Percentiles rank a stretch among this genome's conserved stretches.
These are phyloP conservation scores for Sciurus niger DNA, from an alignment of 2,113 vertebrate genomes.

Conservation along the genomic window DNA sequence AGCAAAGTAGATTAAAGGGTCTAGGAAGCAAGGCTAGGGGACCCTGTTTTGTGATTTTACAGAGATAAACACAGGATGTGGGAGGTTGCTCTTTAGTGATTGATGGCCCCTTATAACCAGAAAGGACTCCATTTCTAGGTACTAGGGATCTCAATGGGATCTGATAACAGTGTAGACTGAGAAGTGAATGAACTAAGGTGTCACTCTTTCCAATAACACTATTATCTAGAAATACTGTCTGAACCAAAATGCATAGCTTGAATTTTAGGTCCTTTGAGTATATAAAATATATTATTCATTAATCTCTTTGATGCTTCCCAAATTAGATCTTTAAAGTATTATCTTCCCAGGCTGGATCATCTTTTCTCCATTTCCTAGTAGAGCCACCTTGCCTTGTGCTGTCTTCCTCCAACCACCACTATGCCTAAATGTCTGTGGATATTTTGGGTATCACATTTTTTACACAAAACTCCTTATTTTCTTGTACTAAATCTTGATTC, in stretches of 20 bases:
- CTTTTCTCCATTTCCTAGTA: not conserved
- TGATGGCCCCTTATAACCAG: not conserved
- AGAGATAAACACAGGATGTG: not conserved
- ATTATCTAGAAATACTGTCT: constrained; percentile 1
- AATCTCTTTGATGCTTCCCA: not conserved
- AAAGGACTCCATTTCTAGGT: not conserved
- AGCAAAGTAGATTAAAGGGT: not conserved
- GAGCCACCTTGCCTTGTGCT: not conserved
- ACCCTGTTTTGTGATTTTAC: not conserved
- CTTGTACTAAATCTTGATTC: not conserved
- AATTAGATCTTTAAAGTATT: not conserved
- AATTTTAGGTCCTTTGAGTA: not conserved
- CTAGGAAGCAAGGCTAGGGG: not conserved
- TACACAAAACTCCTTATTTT: not conserved
- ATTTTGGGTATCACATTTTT: not conserved
- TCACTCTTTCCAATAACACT: not conserved
- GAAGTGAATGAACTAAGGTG: not conserved
- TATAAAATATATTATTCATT: not conserved
- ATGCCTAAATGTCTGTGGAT: not conserved
- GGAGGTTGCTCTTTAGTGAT: not conserved
- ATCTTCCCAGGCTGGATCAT: not conserved
- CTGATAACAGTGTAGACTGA: not conserved
- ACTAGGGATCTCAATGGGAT: not conserved
- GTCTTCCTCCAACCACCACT: not conserved
- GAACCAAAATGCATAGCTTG: not conserved